A percentile compares a stretch with the other conserved stretches of the same genome.
These are phyloP conservation scores for Scolanthus callimorphus DNA, from an alignment of 92 coral and sea anemone genomes.

Conservation along the genomic window DNA sequence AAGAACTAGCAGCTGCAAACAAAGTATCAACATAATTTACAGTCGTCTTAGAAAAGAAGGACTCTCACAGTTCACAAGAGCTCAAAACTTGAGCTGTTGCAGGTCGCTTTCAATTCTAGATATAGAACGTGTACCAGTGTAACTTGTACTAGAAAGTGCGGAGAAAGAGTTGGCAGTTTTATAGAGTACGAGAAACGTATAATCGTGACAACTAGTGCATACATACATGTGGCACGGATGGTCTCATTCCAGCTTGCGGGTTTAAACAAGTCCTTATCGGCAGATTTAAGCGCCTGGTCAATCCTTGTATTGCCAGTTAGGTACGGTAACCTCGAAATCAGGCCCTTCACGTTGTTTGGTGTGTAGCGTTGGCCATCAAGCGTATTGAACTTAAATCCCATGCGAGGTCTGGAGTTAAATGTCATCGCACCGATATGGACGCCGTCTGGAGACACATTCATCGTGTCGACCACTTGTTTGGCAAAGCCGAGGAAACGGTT, in stretches of 20 bases:
- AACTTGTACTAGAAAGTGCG: no score
- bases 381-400: conserved; percentile 48
- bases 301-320: conserved; percentile 30
- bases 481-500: conserved; percentile 48
- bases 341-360: conserved; percentile 43
- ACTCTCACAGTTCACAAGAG: no score
- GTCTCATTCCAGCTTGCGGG: conserved; percentile 47
- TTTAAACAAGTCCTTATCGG: conserved; percentile 35
- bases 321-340: conserved; percentile 38
- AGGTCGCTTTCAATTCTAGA: no score
- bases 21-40: no score
- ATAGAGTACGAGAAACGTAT: no score
- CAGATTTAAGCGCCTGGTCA: conserved; percentile 44
- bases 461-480: conserved; percentile 45
- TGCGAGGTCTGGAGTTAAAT: conserved; percentile 37
- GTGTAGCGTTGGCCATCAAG: conserved; percentile 49
- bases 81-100: no score
- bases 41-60: no score
- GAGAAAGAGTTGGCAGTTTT: no score
- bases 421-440: conserved; percentile 58
- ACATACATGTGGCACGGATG: conserved; percentile 42
- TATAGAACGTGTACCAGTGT: no score
- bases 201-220: no score
- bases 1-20: conserved; percentile 39
- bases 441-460: conserved; percentile 48